Percentiles rank a stretch among this genome's conserved stretches.
Conservation (phyloP, 1,140 invertebrate species). For the Heliothis virescens region DNA sequence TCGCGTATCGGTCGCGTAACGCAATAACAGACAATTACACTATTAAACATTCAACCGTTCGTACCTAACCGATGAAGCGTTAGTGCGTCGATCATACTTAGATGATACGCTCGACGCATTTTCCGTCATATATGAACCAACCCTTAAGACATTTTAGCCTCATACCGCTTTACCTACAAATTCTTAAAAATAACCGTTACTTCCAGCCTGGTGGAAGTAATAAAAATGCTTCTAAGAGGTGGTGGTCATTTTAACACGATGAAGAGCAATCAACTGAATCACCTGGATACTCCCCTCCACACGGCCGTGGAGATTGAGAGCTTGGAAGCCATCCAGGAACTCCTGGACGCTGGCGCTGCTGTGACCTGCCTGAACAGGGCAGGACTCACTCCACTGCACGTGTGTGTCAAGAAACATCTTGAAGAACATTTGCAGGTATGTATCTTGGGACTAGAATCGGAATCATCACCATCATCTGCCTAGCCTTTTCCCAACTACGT, state of each 20-base stretch:
- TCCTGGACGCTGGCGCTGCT: slow-evolving; percentile 85
- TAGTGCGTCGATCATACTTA: no score
- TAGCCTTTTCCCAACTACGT: no score
- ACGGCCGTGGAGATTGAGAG: slow-evolving; percentile 87
- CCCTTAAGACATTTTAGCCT: no score
- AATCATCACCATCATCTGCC: no score
- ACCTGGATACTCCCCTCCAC: slow-evolving; percentile 86
- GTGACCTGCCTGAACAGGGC: slow-evolving; percentile 86
- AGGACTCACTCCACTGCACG: slow-evolving; percentile 88
- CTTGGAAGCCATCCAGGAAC: slow-evolving; percentile 84
- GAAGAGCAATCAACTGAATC: slow-evolving; percentile 60
- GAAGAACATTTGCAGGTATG: slow-evolving; percentile 79
- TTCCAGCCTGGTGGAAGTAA: slow-evolving; percentile 73
- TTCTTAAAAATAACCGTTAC: background rate
- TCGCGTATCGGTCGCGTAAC: no score
- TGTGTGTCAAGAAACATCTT: slow-evolving; percentile 84
- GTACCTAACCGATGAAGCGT: no score
- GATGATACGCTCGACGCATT: no score
- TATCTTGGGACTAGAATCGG: background rate
- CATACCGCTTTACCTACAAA: no score
- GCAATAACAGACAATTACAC: no score
- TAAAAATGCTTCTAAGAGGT: slow-evolving; percentile 75
- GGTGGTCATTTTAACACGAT: slow-evolving; percentile 72
- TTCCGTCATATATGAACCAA: no score
- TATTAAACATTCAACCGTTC: no score